A percentile compares a stretch with the other conserved stretches of the same genome.
These are phyloP conservation scores for human (Homo sapiens) DNA, from an alignment of 2,113 vertebrate genomes.

Conservation along the genomic window GRCh38 chr16:6793501-6794000, in stretches of 20 bases:
- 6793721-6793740: slow-evolving; percentile 24
- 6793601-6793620: neutral
- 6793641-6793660: neutral
- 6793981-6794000: slow-evolving; percentile 68
- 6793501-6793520: neutral
- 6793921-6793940: slow-evolving; percentile 13
- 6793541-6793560: neutral
- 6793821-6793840: slow-evolving; percentile 28
- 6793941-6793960: slow-evolving; percentile 74
- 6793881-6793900: slow-evolving; percentile 54
- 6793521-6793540: neutral
- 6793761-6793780: slow-evolving; percentile 19
- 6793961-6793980: slow-evolving; percentile 59
- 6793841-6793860: slow-evolving; percentile 2
- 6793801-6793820: neutral
- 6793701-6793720: slow-evolving; percentile 14
- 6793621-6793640: neutral
- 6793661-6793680: neutral
- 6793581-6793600: neutral
- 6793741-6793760: slow-evolving; percentile 30
- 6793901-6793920: slow-evolving; percentile 65
- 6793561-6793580: neutral
- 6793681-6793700: neutral
- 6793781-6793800: neutral
- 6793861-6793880: slow-evolving; percentile 46